phyloP scores from a whole-genome alignment of 2,113 vertebrate species.

The Antechinus stuartii region DNA sequence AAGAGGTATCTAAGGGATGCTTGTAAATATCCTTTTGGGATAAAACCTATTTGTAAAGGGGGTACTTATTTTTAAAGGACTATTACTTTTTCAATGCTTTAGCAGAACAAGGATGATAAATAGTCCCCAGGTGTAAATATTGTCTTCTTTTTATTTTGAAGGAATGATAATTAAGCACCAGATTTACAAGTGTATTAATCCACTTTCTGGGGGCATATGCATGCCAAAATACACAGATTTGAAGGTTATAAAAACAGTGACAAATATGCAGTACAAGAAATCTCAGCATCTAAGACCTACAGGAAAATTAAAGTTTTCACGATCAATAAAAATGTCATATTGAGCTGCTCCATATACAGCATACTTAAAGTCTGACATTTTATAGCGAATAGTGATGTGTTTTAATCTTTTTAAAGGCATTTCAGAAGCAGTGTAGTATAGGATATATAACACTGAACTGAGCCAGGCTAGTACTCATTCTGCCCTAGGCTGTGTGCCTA shows the following conservation, averaged over 20 bases:
- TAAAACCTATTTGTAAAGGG: neutral
- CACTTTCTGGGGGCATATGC: neutral
- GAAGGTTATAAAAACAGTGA: neutral
- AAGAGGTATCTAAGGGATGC: neutral
- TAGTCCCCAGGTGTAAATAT: neutral
- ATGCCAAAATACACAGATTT: neutral
- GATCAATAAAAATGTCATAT: neutral
- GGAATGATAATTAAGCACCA: neutral
- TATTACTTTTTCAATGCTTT: neutral
- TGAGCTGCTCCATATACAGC: neutral
- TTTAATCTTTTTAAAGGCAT: neutral
- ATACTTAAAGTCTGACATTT: neutral
- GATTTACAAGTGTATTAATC: neutral
- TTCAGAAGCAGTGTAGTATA: neutral
- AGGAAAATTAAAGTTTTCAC: constrained; percentile 1
- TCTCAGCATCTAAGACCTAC: neutral
- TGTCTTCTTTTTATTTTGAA: neutral
- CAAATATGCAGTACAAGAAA: neutral
- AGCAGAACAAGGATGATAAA: neutral
- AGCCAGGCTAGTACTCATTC: neutral
- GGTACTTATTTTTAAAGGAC: neutral
- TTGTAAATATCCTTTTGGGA: neutral
- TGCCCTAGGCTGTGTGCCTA: neutral
- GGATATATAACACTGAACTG: neutral
- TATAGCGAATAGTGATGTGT: neutral